Conservation (phyloP, 2,797 vertebrate species). For the Mormyrops boulengeri region DNA sequence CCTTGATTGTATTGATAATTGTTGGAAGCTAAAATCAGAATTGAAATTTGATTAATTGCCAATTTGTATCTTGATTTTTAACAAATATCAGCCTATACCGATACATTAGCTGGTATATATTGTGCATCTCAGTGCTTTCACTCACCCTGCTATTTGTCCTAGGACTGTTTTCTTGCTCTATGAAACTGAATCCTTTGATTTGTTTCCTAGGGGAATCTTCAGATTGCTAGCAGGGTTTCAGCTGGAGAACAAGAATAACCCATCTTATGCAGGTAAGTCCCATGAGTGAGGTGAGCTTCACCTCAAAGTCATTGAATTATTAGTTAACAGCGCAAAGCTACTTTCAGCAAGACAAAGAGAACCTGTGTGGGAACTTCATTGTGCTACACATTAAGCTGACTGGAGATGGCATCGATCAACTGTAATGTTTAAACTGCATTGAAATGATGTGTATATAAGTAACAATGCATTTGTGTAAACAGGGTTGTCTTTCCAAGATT, state of each 20-base stretch:
- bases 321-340: not conserved
- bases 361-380: not conserved
- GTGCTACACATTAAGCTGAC: not conserved
- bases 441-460: not conserved
- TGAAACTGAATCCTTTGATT: not conserved
- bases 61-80: not conserved
- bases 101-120: not conserved
- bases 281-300: not conserved
- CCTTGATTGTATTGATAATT: not conserved
- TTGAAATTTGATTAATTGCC: not conserved
- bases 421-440: not conserved
- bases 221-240: slow-evolving; percentile 84
- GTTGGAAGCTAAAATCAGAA: not conserved
- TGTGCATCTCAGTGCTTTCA: not conserved
- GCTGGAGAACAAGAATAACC: slow-evolving; percentile 86
- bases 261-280: slow-evolving; percentile 74
- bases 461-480: slow-evolving; percentile 2
- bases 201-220: slow-evolving; percentile 81
- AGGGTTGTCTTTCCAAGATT: slow-evolving; percentile 97
- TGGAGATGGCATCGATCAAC: not conserved
- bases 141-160: not conserved
- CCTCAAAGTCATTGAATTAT: not conserved
- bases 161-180: not conserved
- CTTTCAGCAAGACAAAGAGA: not conserved
- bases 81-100: not conserved